Percentiles rank a stretch among this genome's conserved stretches.
These are phyloP conservation scores for Megaustenia siamemsis DNA, from an alignment of 2,888 invertebrate species.

Conservation along the genomic window DNA sequence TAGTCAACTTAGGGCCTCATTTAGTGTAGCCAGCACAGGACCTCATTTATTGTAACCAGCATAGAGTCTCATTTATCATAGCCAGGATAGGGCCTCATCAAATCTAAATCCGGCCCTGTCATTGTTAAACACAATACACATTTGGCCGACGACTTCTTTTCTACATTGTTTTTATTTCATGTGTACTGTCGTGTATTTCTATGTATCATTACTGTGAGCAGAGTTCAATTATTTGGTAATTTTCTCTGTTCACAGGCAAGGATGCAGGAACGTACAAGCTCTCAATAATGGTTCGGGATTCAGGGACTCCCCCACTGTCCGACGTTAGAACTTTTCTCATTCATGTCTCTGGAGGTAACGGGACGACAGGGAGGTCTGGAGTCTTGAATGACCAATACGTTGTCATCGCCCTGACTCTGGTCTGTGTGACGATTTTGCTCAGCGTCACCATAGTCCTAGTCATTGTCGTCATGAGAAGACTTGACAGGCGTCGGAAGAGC, in stretches of 20 bases:
- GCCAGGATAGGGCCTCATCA: too few species aligned
- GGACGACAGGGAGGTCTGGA: conserved; percentile 46
- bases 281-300: conserved; percentile 58
- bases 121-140: too few species aligned
- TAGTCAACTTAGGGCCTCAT: too few species aligned
- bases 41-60: too few species aligned
- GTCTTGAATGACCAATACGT: conserved; percentile 58
- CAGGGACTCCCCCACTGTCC: conserved; percentile 56
- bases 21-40: too few species aligned
- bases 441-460: conserved; percentile 72
- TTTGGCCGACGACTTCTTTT: too few species aligned
- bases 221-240: too few species aligned
- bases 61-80: too few species aligned
- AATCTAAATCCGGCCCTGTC: too few species aligned
- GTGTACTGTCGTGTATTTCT: too few species aligned
- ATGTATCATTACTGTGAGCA: too few species aligned
- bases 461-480: conserved; percentile 69
- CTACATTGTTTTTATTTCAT: too few species aligned
- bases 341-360: conserved; percentile 55
- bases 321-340: conserved; percentile 55
- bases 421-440: conserved; percentile 70
- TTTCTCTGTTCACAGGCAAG: conserved; percentile 9
- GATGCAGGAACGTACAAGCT: conserved; percentile 58
- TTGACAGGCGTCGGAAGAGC: conserved; percentile 61
- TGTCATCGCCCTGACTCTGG: conserved; percentile 69